Evolutionary conservation across 2,888 invertebrate species (phyloP), one percentile per base, ranked within the genome.

Genomic region (Osedax fenrisi): DNA sequence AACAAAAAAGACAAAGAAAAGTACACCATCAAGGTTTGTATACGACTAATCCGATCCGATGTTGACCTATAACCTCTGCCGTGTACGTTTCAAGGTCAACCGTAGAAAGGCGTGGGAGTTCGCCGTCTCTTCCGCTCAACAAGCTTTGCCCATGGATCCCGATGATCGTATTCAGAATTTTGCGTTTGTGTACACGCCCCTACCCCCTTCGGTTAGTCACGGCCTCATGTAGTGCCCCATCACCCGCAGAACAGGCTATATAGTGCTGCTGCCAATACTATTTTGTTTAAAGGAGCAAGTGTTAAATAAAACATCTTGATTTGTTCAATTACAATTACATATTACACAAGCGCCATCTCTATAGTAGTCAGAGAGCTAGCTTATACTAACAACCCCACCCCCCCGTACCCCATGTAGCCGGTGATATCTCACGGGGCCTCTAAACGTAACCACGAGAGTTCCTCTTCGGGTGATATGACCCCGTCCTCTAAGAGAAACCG

Each of bases 41-140:
- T 25, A 2, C 5, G 41, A 17, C 41, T 41, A 5, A 41, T 41
- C 17, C 10, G 41, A 10, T 41, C 41, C 41, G 17, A 41, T 10
- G 41, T 10, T 41, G 10, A 41, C 17, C 17, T 71, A 80, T 74
- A 77, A 79, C 56, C 80, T 80, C 66, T 78, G 78, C 24, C 77
- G 87, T 61, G 85, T 87, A 77, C 86, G 87, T 77, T 41, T 41
- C 10, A 78, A 78, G 26, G 76, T 87, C 62, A 85, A 86, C 78
- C 86, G 87, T 77, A 85, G 86, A 78, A 80, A 85, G 2, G 87
- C 88, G 74, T 92, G 92, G 92, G 86, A 87, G 41, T 85, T 87
- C 67, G 91, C 92, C 0, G 88, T 92, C 0, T 86, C 87, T n/a
- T 91, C 92, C 85, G 91, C 91, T 0, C 89, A 90, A 80, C 86